phyloP scores from a whole-genome alignment of 2,113 vertebrate species.

The Forbesichthys papilliferus region DNA sequence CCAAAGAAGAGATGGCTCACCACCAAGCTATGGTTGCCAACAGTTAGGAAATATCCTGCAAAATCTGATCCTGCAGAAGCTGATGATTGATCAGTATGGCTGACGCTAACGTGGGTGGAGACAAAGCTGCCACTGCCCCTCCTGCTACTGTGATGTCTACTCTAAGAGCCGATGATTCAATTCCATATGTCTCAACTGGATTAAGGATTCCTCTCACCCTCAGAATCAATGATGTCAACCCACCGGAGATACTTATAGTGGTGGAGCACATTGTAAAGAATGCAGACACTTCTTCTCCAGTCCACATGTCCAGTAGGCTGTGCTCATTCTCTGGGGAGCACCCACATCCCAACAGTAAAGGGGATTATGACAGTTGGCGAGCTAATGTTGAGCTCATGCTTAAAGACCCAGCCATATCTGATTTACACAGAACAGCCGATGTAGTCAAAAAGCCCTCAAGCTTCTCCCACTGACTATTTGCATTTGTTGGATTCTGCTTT shows the following conservation, averaged over 20 bases:
- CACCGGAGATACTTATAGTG: not conserved
- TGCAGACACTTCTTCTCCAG: not conserved
- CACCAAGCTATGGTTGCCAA: no score
- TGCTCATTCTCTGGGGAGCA: not conserved
- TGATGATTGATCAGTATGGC: no score
- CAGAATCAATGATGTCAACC: not conserved
- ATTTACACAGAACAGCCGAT: not conserved
- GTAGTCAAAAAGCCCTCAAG: not conserved
- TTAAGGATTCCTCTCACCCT: not conserved
- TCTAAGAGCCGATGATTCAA: no score
- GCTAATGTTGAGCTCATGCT: not conserved
- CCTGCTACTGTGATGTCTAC: no score
- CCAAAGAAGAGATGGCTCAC: no score
- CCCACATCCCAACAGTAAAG: constrained; percentile 2
- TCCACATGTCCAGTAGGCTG: not conserved
- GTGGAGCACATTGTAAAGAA: not conserved
- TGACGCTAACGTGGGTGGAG: no score
- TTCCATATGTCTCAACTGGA: no score
- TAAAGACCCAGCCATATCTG: not conserved
- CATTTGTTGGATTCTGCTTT: not conserved
- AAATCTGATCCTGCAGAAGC: no score
- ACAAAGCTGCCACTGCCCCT: no score
- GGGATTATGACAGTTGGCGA: not conserved
- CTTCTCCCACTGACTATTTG: not conserved
- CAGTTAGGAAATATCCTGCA: no score